Percentiles rank a stretch among this genome's conserved stretches.
Conservation (phyloP, 2,888 invertebrate genomes). For the Lordiphosa fenestrarum region DNA sequence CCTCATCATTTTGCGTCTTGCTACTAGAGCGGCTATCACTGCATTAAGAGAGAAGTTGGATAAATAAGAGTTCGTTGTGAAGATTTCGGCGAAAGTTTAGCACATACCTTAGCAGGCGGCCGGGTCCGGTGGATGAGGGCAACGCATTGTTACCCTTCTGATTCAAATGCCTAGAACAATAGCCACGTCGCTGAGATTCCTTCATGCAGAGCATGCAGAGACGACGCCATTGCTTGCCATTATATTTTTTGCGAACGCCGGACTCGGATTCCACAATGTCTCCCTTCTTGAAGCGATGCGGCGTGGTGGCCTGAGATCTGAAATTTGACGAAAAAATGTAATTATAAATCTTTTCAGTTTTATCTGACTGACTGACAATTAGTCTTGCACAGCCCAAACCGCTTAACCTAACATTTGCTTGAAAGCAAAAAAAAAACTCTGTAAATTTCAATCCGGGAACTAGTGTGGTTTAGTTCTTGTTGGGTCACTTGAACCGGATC, state of each 20-base stretch:
- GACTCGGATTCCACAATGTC: constrained; percentile 86
- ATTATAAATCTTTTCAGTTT: no score
- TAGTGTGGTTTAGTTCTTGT: no score
- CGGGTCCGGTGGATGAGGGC: constrained; percentile 79
- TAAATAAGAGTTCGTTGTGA: not conserved
- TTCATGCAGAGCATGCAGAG: constrained; percentile 97
- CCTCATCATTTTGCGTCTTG: constrained; percentile 86
- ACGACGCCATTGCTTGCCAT: constrained; percentile 99
- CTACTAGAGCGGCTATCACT: constrained; percentile 81
- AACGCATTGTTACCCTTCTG: constrained; percentile 87
- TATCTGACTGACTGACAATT: no score
- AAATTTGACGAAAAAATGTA: not conserved
- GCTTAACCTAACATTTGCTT: no score
- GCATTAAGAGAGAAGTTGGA: not conserved
- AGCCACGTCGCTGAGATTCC: constrained; percentile 98
- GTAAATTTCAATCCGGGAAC: no score
- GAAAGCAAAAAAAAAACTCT: no score
- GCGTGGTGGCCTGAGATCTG: constrained; percentile 94
- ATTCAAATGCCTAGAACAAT: constrained; percentile 97
- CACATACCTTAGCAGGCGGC: constrained; percentile 78
- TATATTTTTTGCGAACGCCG: constrained; percentile 99
- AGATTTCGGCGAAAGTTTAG: not conserved
- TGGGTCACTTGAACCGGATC: no score
- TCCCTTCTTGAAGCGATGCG: constrained; percentile 98
- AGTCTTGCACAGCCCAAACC: no score